phyloP scores from a whole-genome alignment of 2,797 vertebrate species.

The Anguilla marmorata region DNA sequence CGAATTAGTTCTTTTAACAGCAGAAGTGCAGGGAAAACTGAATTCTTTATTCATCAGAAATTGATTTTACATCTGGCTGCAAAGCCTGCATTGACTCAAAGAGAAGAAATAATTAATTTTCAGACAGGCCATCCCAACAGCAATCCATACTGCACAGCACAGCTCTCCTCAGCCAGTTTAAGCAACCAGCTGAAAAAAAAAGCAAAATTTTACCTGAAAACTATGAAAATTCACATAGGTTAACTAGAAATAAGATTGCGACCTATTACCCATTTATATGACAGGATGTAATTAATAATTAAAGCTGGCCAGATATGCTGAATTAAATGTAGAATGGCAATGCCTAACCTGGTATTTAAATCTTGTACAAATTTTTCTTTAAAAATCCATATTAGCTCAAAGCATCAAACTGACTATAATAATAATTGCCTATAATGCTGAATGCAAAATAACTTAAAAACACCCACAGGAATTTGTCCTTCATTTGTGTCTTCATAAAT shows the following conservation, averaged over 20 bases:
- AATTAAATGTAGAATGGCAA: too few relatives aligned
- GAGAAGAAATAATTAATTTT: conserved; percentile 17
- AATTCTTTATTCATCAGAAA: conserved; percentile 10
- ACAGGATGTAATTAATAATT: too few relatives aligned
- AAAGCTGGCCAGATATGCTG: too few relatives aligned
- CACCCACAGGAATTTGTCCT: too few relatives aligned
- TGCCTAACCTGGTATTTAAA: too few relatives aligned
- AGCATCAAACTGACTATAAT: too few relatives aligned
- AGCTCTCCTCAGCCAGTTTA: neutral
- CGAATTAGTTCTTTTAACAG: neutral
- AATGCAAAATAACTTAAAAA: too few relatives aligned
- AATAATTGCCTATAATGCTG: too few relatives aligned
- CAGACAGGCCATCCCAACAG: neutral
- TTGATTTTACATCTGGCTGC: conserved; percentile 8
- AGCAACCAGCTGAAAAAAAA: neutral
- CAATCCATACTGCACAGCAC: neutral
- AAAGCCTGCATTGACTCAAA: neutral
- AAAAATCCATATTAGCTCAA: too few relatives aligned
- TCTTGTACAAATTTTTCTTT: too few relatives aligned
- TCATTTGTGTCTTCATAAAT: too few relatives aligned
- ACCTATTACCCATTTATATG: too few relatives aligned
- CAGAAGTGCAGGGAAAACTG: neutral
- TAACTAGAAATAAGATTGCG: neutral
- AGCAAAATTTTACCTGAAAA: conserved; percentile 2
- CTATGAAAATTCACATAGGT: neutral